Evolutionary conservation across 2,113 vertebrate species (phyloP), one percentile per base, ranked within the genome.

Genomic region (Phodopus roborovskii): DNA sequence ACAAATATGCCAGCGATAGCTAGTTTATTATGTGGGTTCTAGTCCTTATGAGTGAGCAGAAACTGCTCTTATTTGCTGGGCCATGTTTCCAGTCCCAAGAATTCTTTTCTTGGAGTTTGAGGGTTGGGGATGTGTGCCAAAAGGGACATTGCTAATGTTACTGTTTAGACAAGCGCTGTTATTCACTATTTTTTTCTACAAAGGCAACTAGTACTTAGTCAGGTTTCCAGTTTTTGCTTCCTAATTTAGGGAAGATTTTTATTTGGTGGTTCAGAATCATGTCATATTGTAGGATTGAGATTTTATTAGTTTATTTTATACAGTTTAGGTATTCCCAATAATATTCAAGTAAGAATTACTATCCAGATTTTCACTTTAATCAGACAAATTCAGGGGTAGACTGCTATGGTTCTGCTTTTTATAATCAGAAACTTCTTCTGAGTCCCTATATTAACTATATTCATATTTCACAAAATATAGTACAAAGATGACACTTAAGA

Each of bases 191-290:
- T n/a, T 82, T 89, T 81, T 66, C 56, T 56, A 73, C 12, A 95
- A 73, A 94, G 75, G 62, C 28, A 92, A 39, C 19, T 92, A 58
- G 17, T 26, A 77, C 74, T 45, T 36, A 90, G 4, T 3, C n/a
- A 19, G 15, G 4, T 0, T 28, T 93, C 15, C 0, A 36, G 4
- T 11, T 22, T 82, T 81, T 71, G 22, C 13, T 73, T 96, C 13
- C 79, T 56, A 2, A 56, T 77, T 94, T 56, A 79, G 7, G 39
- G 60, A 79, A 42, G 2, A 90, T 87, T 92, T 96, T 90, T 84
- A 84, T 77, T 85, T 66, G 12, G 5, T 45, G n/a, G 88, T 58
- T 84, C 45, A 92, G 28, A 94, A 73, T 88, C 7, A 92, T 28
- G 2, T 39, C 60, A 90, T 33, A 58, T 53, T 88, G 50, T 84